Evolutionary conservation across 2,113 vertebrate species (phyloP), one percentile per base, ranked within the genome.

Genomic region (Laticauda colubrina): DNA sequence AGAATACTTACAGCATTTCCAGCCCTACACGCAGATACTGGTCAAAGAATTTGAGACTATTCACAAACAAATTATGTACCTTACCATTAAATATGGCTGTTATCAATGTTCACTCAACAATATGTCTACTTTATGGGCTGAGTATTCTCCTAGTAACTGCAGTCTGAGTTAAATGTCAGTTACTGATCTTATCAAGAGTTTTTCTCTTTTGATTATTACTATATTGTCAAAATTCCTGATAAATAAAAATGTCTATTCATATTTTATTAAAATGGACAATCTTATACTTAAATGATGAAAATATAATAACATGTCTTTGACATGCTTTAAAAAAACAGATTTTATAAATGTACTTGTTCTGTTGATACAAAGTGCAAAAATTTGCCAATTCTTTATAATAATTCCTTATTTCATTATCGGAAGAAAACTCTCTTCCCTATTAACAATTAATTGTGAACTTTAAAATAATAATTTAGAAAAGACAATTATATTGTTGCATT

Each of bases 161-260:
- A 55, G 29, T 81, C 18, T 43, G 75, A 43, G 34, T 81, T 94
- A 88, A 88, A 57, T 53, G 94, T 95, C 92, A 95, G 93, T 92
- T 95, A 96, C 91, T 89, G 93, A 93, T 90, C 75, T 53, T 90
- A 88, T 75, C 61, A 69, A 39, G 54, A 81, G 3, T 64, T 64
- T 20, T 0, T 43, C 10, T 87, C 87, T 93, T 93, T 94, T 15
- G 20, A 75, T 91, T 59, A 91, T 89, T 89, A 59, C 93, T 93
- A 91, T 0, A 0, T 4, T 0, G 88, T 81, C 90, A 94, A 90
- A 95, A 92, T 89, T 94, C 93, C 94, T 94, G 95, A 87, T 92
- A 95, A 89, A 34, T 94, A 91, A 95, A 95, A 94, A 94, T 96
- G 97, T 93, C 95, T 96, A 97, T 95, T 97, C 95, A 96, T 93